Conservation (phyloP, 1,140 invertebrate genomes). For the Drepana arcuata region DNA sequence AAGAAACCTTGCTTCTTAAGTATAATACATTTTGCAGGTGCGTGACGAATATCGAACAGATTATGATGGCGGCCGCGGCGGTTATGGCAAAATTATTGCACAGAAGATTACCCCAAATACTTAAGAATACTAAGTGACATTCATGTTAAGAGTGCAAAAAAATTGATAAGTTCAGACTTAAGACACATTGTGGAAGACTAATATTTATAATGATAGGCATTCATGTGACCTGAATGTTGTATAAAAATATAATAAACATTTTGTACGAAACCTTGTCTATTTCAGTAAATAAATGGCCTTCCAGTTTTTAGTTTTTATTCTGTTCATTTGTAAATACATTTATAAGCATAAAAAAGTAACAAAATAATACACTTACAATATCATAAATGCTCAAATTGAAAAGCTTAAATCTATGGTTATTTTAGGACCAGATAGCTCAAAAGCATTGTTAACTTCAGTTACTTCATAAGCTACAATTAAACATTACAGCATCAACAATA, state of each 20-base stretch:
- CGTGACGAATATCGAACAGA: constrained; percentile 98
- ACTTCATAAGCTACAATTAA: no score
- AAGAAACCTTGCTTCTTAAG: no score
- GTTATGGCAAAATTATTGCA: constrained; percentile 95
- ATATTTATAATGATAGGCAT: constrained; percentile 17
- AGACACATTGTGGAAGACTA: constrained; percentile 31
- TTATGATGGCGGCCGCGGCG: constrained; percentile 95
- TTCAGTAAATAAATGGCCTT: no score
- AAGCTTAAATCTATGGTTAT: no score
- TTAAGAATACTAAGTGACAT: constrained; percentile 49
- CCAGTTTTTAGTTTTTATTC: constrained; percentile 7
- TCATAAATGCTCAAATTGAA: no score
- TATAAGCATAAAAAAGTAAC: constrained; percentile 11
- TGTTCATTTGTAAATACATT: neutral
- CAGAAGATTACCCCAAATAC: constrained; percentile 81
- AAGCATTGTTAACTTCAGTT: no score
- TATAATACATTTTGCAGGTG: no score
- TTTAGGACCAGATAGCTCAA: no score
- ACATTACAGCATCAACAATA: no score
- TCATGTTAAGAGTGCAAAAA: neutral
- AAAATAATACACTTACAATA: no score
- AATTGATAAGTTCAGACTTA: constrained; percentile 2
- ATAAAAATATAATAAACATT: constrained; percentile 10
- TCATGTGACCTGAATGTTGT: constrained; percentile 22
- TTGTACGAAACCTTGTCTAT: constrained; percentile 1